phyloP scores from a whole-genome alignment of 2,113 vertebrate genomes.

The Chiloscyllium plagiosum region DNA sequence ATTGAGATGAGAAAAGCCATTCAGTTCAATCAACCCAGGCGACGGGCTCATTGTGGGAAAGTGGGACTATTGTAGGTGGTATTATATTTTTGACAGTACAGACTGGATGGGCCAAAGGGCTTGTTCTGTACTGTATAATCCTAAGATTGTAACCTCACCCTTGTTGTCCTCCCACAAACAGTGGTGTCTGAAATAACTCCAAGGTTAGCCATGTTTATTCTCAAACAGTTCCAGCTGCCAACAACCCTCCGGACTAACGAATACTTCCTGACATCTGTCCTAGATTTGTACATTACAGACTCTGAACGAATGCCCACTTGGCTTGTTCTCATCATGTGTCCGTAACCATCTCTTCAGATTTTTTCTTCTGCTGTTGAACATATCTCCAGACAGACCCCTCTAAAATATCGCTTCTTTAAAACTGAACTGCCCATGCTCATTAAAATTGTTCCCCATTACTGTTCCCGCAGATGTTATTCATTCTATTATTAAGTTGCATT shows the following conservation, averaged over 20 bases:
- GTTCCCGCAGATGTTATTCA: background rate
- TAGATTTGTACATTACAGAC: background rate
- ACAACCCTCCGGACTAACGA: background rate
- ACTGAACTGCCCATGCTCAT: background rate
- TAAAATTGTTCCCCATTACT: background rate
- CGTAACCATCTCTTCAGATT: background rate
- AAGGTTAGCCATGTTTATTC: background rate
- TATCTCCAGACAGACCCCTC: background rate
- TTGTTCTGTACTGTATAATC: no score
- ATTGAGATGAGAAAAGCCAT: background rate
- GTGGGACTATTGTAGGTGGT: no score
- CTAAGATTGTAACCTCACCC: background rate
- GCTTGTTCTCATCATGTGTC: background rate
- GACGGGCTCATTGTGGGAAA: no score
- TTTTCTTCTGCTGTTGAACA: background rate
- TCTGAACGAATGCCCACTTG: background rate
- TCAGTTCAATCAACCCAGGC: background rate
- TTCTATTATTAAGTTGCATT: background rate
- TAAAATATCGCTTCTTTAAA: background rate
- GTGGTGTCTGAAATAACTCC: background rate
- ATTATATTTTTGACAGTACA: no score
- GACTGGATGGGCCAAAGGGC: no score
- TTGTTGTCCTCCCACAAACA: background rate
- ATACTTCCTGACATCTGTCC: background rate
- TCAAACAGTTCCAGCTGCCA: background rate